phyloP scores from a whole-genome alignment of 2,888 invertebrate genomes.

The Ariolimax columbianus region DNA sequence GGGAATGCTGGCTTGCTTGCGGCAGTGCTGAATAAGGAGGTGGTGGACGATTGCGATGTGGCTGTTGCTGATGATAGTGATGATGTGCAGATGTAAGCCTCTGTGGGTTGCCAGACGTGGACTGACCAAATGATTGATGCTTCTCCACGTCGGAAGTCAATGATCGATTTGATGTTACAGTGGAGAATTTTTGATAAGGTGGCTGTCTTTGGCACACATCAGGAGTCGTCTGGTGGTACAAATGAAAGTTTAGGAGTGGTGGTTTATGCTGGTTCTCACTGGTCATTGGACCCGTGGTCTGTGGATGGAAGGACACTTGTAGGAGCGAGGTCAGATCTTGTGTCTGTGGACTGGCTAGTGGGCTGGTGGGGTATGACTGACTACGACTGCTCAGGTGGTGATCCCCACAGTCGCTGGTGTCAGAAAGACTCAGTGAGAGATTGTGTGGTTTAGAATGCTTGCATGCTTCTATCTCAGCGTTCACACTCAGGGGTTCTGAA shows the following conservation, averaged over 20 bases:
- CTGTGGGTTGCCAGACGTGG: not conserved
- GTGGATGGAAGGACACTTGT: not conserved
- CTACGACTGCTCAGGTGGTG: not conserved
- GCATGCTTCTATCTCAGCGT: not conserved
- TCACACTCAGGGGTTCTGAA: slow-evolving; percentile 19
- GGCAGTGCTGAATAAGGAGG: not conserved
- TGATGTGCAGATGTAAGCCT: not conserved
- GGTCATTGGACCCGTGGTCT: too few species aligned
- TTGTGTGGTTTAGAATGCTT: not conserved
- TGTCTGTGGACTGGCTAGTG: slow-evolving; percentile 14
- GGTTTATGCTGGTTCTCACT: slow-evolving; percentile 2
- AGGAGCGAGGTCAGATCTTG: slow-evolving; percentile 2
- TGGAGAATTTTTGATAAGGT: not conserved
- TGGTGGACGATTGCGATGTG: not conserved
- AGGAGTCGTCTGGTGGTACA: not conserved
- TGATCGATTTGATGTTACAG: not conserved
- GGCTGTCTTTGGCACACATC: slow-evolving; percentile 5
- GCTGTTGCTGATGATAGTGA: not conserved
- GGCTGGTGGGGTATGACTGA: slow-evolving; percentile 26
- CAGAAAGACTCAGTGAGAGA: not conserved
- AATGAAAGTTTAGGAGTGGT: slow-evolving; percentile 13
- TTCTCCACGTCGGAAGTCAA: not conserved
- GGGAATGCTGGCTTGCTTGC: not conserved
- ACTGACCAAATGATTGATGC: not conserved
- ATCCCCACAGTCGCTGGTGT: not conserved